phyloP scores from a whole-genome alignment of 2,888 invertebrate genomes.

The Uropetala carovei region DNA sequence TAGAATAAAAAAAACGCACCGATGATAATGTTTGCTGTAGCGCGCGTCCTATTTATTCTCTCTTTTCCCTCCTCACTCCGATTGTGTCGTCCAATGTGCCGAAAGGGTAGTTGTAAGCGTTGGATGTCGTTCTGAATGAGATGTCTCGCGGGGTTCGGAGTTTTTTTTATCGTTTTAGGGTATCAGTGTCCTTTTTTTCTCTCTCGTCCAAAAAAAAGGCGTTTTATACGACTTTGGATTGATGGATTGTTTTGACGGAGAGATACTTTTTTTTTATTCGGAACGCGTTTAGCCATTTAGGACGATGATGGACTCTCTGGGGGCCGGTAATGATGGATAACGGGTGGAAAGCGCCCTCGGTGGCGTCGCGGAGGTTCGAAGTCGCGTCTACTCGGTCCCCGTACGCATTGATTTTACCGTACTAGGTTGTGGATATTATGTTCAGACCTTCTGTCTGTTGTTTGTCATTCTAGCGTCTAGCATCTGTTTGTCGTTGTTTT shows the following conservation, averaged over 20 bases:
- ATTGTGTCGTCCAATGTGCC: constrained; percentile 39
- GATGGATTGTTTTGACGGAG: constrained; percentile 62
- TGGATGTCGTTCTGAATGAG: constrained; percentile 54
- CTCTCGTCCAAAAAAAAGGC: constrained; percentile 31
- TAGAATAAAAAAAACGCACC: constrained; percentile 36
- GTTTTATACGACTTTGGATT: constrained; percentile 56
- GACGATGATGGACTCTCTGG: constrained; percentile 39
- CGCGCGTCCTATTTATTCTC: constrained; percentile 59
- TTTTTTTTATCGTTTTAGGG: constrained; percentile 53
- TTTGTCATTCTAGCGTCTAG: no score
- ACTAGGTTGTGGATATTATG: background rate
- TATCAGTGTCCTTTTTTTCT: constrained; percentile 33
- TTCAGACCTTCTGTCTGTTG: background rate
- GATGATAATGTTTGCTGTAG: constrained; percentile 63
- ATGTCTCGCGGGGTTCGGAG: constrained; percentile 54
- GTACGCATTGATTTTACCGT: background rate
- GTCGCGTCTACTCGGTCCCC: background rate
- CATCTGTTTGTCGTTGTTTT: no score
- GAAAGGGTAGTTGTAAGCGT: constrained; percentile 63
- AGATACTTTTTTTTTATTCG: constrained; percentile 47
- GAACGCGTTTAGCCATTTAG: constrained; percentile 37
- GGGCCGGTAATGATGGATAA: no score
- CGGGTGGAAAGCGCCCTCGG: no score
- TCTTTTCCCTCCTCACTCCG: background rate
- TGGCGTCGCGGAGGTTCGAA: background rate